phyloP scores from a whole-genome alignment of 2,797 vertebrate species.

The Lacerta bilineata region DNA sequence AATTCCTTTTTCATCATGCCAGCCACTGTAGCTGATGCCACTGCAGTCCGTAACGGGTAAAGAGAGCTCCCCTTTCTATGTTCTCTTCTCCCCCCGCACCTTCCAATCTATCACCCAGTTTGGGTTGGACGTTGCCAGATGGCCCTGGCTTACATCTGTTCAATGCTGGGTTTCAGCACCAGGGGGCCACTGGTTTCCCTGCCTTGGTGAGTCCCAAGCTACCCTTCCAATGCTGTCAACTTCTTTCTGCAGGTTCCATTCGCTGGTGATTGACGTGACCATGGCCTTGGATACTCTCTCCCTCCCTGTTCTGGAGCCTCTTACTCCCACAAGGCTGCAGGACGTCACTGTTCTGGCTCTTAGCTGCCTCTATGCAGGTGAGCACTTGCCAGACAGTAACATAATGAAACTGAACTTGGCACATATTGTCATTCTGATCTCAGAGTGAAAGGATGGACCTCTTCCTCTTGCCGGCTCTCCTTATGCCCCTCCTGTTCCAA shows the following conservation, averaged over 20 bases:
- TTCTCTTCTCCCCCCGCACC: too few species aligned
- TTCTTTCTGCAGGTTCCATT: conserved; percentile 89
- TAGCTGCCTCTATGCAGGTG: conserved; percentile 98
- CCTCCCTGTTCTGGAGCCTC: conserved; percentile 94
- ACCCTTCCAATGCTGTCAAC: not conserved
- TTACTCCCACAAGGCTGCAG: conserved; percentile 93
- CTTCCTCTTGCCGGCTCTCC: accelerated
- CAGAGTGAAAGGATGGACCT: not conserved
- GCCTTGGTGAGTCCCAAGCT: not conserved
- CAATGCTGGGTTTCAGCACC: not conserved
- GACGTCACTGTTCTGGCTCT: conserved; percentile 97
- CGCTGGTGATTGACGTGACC: conserved; percentile 97
- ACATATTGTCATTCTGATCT: too few species aligned
- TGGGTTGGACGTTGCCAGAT: accelerated
- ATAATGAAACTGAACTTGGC: too few species aligned
- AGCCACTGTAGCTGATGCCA: conserved; percentile 97
- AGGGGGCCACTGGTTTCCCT: not conserved
- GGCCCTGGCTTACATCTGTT: accelerated
- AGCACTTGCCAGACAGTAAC: conserved; percentile 35
- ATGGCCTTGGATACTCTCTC: conserved; percentile 99
- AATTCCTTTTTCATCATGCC: conserved; percentile 99
- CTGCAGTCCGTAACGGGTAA: conserved; percentile 97
- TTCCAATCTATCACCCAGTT: too few species aligned
- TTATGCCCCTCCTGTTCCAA: not conserved
- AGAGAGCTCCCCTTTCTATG: accelerated